These are phyloP conservation scores for Sinodicranocentrus sp. DNA, from an alignment of 2,888 invertebrate species.

Conservation along the genomic window DNA sequence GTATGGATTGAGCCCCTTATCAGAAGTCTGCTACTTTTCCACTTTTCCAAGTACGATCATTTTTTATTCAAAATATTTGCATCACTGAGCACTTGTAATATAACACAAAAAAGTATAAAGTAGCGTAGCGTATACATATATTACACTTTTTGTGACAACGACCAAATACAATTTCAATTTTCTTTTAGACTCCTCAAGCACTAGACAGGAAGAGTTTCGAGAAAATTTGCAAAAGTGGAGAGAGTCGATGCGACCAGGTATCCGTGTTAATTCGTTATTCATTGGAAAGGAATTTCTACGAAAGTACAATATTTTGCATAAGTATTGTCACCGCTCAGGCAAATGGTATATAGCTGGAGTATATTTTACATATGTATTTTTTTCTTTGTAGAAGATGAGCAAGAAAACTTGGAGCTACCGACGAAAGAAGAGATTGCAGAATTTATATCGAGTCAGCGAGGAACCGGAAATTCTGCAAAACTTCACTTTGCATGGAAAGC, in stretches of 20 bases:
- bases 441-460: conserved; percentile 22
- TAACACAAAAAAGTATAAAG: background rate
- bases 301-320: too few relatives aligned
- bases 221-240: conserved; percentile 58
- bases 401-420: conserved; percentile 16
- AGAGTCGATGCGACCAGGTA: conserved; percentile 57
- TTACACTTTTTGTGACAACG: too few relatives aligned
- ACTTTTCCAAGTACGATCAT: conserved; percentile 79
- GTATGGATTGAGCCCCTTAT: conserved; percentile 91
- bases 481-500: conserved; percentile 3
- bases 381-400: conserved; percentile 19
- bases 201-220: conserved; percentile 54
- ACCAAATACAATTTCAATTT: background rate
- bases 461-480: background rate
- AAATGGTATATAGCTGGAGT: too few relatives aligned
- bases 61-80: background rate
- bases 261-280: too few relatives aligned
- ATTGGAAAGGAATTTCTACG: too few relatives aligned
- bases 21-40: conserved; percentile 86
- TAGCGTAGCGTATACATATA: too few relatives aligned
- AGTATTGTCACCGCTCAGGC: too few relatives aligned
- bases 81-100: background rate
- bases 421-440: conserved; percentile 52
- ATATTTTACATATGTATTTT: background rate
- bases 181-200: conserved; percentile 68